phyloP scores from a whole-genome alignment of 2,797 vertebrate genomes.

The Dipus sagitta region DNA sequence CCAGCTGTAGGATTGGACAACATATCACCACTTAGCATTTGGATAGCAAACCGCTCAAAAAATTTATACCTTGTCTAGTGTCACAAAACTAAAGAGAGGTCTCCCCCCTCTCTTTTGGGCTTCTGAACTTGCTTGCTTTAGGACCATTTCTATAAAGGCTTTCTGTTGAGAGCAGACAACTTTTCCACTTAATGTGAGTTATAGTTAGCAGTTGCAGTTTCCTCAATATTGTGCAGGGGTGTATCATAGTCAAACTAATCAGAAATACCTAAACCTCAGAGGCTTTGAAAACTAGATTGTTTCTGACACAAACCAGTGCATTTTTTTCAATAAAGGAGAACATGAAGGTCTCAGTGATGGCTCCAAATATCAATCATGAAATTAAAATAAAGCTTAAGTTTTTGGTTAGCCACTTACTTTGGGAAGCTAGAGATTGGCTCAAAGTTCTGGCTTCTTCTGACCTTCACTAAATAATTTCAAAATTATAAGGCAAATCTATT shows the following conservation, averaged over 20 bases:
- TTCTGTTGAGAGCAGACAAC: conserved; percentile 25
- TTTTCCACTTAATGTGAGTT: conserved; percentile 38
- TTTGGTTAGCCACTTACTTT: conserved; percentile 46
- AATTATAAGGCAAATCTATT: conserved; percentile 15
- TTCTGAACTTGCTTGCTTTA: conserved; percentile 15
- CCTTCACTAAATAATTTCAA: conserved; percentile 25
- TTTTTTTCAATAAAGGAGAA: conserved; percentile 21
- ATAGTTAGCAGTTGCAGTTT: neutral
- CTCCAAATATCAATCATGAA: conserved; percentile 31
- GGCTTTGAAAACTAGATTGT: neutral
- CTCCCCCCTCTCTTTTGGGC: neutral
- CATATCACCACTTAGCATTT: conserved; percentile 62
- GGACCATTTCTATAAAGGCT: conserved; percentile 26
- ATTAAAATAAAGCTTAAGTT: neutral
- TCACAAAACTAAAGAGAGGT: conserved; percentile 60
- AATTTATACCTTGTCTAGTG: conserved; percentile 31
- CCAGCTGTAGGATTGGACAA: conserved; percentile 60
- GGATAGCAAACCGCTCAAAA: conserved; percentile 41
- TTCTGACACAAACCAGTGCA: neutral
- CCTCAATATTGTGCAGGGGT: neutral
- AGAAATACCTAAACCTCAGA: conserved; percentile 2
- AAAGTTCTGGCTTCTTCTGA: conserved; percentile 48
- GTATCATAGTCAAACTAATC: conserved; percentile 27
- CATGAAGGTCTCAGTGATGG: neutral
- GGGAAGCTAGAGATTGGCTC: neutral